Percentiles rank a stretch among this genome's conserved stretches.
Evolutionary conservation across 1,140 invertebrate species (phyloP).

Genomic region (Anadara kagoshimensis): DNA sequence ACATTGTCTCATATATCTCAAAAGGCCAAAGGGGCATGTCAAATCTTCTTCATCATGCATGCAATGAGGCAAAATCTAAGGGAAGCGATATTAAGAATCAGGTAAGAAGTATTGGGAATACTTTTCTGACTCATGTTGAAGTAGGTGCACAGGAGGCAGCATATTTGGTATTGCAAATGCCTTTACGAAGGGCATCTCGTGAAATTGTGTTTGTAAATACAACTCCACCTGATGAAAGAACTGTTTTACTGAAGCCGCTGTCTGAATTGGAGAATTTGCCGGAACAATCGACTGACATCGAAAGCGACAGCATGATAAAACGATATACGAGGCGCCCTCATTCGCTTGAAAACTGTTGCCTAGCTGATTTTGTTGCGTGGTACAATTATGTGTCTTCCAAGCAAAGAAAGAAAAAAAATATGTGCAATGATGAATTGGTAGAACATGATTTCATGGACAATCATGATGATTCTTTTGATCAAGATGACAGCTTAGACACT

Average conservation of each 20-base stretch:
- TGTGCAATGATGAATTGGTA: no score
- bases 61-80: conserved; percentile 1
- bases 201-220: conserved; percentile 39
- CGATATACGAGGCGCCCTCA: not conserved
- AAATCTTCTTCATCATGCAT: conserved; percentile 26
- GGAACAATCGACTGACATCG: conserved; percentile 1
- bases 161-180: conserved; percentile 29
- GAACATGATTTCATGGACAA: not conserved
- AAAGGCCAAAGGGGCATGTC: conserved; percentile 40
- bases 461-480: no score
- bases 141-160: conserved; percentile 30
- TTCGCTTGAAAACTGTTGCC: not conserved
- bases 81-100: conserved; percentile 17
- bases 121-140: conserved; percentile 25
- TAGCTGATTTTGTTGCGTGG: not conserved
- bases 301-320: conserved; percentile 4
- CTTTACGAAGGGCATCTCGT: conserved; percentile 21
- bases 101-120: conserved; percentile 27
- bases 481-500: no score
- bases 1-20: conserved; percentile 40
- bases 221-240: conserved; percentile 11
- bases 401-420: no score
- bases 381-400: not conserved
- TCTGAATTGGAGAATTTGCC: no score
- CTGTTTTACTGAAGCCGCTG: conserved; percentile 24